Evolutionary conservation across 1,140 invertebrate species (phyloP).

Genomic region (Papilio polytes): DNA sequence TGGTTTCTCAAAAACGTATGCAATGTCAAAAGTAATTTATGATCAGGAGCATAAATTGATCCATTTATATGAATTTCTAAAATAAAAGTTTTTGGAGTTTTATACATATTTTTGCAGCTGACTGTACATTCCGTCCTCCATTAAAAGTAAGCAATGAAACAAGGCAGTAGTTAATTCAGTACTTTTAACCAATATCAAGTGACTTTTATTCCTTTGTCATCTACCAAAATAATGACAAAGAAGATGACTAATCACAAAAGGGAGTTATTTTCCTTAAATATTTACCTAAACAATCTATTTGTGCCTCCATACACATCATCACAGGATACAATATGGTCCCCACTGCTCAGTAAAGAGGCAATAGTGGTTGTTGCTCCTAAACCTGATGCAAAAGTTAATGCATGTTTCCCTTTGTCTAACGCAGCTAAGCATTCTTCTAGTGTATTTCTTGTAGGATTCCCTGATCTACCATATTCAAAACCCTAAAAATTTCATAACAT

Average conservation of each 20-base stretch:
- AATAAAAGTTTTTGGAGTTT: too few species aligned
- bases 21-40: too few species aligned
- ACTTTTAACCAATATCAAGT: background rate
- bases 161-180: background rate
- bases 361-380: conserved; percentile 93
- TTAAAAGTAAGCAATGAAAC: background rate
- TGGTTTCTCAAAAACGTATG: too few species aligned
- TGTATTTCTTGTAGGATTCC: conserved; percentile 96
- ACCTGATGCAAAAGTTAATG: conserved; percentile 94
- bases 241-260: too few species aligned
- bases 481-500: conserved; percentile 85
- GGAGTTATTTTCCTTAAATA: background rate
- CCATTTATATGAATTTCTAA: too few species aligned
- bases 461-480: conserved; percentile 96
- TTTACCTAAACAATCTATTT: conserved; percentile 85
- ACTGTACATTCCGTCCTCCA: background rate
- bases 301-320: conserved; percentile 99
- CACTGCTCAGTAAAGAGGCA: conserved; percentile 89
- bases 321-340: conserved; percentile 96
- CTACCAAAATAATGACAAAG: too few species aligned
- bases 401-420: conserved; percentile 95
- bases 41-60: too few species aligned
- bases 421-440: conserved; percentile 96
- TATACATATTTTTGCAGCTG: too few species aligned
- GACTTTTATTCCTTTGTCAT: too few species aligned